Conservation (phyloP, 2,113 vertebrate species). For the Sander vitreus region DNA sequence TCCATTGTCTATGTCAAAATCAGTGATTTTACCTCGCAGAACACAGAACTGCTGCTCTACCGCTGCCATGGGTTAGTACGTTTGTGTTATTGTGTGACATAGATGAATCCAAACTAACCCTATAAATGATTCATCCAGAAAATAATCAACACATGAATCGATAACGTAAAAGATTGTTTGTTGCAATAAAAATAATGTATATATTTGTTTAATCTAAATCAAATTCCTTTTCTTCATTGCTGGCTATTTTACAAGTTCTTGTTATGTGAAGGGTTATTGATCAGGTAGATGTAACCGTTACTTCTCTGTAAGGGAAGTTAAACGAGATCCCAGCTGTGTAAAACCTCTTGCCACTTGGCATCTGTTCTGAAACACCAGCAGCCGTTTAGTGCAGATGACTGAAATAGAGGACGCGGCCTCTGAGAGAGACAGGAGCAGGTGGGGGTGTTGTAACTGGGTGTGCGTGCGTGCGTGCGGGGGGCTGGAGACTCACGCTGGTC, state of each 20-base stretch:
- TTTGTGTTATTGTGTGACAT: too few species aligned
- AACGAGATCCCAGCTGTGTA: not conserved
- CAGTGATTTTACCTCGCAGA: too few species aligned
- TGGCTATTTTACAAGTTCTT: not conserved
- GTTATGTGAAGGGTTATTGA: not conserved
- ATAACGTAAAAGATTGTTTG: not conserved
- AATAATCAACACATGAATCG: too few species aligned
- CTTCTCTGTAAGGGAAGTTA: not conserved
- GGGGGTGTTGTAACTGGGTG: not conserved
- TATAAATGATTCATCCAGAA: too few species aligned
- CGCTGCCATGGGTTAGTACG: too few species aligned
- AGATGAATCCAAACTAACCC: too few species aligned
- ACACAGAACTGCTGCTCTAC: too few species aligned
- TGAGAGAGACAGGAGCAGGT: conserved; percentile 24
- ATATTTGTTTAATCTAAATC: not conserved
- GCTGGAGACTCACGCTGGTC: conserved; percentile 90
- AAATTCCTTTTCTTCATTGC: not conserved
- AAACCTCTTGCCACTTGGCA: not conserved
- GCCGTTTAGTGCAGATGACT: not conserved
- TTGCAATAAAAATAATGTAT: not conserved
- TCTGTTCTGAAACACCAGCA: not conserved
- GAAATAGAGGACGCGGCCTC: conserved; percentile 15
- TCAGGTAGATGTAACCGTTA: not conserved
- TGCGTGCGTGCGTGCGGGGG: too few species aligned
- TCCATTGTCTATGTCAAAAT: too few species aligned